phyloP scores from a whole-genome alignment of 1,140 invertebrate genomes.

The Bombus breviceps region DNA sequence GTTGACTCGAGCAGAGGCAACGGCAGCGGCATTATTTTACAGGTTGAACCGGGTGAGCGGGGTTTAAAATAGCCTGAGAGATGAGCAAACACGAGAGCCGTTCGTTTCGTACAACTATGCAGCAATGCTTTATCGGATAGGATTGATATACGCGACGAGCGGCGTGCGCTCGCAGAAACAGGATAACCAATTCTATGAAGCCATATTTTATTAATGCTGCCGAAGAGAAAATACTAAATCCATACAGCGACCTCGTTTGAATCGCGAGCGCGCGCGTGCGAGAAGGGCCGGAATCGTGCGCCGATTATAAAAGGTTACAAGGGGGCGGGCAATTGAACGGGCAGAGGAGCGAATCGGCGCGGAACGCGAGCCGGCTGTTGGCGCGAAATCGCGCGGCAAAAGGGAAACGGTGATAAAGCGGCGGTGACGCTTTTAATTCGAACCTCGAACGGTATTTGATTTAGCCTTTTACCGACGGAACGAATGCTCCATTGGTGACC shows the following conservation, averaged over 20 bases:
- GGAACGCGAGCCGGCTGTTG: constrained; percentile 1
- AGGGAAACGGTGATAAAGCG: constrained; percentile 4
- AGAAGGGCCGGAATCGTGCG: background rate
- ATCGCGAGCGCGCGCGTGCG: background rate
- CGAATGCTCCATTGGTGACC: background rate
- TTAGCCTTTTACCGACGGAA: background rate
- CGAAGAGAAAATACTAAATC: constrained; percentile 53
- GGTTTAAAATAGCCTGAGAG: constrained; percentile 33
- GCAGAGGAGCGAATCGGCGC: constrained; percentile 1
- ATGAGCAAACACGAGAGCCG: constrained; percentile 20
- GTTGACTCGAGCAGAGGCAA: background rate
- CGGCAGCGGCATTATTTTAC: background rate
- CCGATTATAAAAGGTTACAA: constrained; percentile 39
- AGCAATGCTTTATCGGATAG: constrained; percentile 48
- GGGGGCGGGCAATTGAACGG: constrained; percentile 32
- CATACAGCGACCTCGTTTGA: constrained; percentile 1
- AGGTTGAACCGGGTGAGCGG: background rate
- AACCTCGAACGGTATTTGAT: constrained; percentile 10
- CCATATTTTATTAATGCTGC: constrained; percentile 60
- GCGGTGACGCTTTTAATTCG: constrained; percentile 19
- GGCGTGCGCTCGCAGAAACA: background rate
- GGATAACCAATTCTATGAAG: constrained; percentile 48
- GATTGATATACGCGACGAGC: constrained; percentile 36
- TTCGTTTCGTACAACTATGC: background rate
- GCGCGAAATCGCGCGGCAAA: constrained; percentile 4